Conservation (phyloP, 2,113 vertebrate species). For the Thermophis baileyi region DNA sequence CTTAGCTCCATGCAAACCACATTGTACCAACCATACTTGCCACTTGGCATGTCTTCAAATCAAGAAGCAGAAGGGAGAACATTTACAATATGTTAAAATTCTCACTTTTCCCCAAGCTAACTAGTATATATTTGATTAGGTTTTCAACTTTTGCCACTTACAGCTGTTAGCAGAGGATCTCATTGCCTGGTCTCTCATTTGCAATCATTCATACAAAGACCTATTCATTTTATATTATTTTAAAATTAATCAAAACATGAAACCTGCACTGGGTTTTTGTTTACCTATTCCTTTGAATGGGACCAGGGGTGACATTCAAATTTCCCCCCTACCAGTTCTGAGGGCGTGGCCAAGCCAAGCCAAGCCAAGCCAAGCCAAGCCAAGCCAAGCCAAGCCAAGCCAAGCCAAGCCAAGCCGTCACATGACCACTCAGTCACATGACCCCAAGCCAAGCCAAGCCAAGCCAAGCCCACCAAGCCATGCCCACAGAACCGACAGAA, state of each 20-base stretch:
- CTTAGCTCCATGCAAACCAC: background rate
- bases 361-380: too few relatives aligned
- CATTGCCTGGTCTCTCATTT: background rate
- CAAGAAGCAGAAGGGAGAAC: background rate
- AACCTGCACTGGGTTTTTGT: background rate
- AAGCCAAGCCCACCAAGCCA: too few relatives aligned
- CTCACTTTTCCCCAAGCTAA: background rate
- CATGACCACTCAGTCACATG: too few relatives aligned
- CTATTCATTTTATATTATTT: slow-evolving; percentile 2
- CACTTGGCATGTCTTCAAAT: background rate
- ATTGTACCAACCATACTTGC: background rate
- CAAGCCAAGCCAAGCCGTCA: too few relatives aligned
- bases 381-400: too few relatives aligned
- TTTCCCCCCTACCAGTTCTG: too few relatives aligned
- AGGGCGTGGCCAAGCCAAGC: too few relatives aligned
- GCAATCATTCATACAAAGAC: background rate
- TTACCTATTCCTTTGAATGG: background rate
- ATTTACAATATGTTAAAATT: background rate
- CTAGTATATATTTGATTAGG: background rate
- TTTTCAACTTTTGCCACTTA: background rate
- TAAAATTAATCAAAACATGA: slow-evolving; percentile 1
- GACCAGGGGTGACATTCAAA: too few relatives aligned
- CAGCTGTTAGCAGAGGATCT: background rate
- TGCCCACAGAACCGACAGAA: too few relatives aligned
- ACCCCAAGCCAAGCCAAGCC: too few relatives aligned